phyloP scores from a whole-genome alignment of 2,888 invertebrate genomes.

The Napeogenes sylphis region DNA sequence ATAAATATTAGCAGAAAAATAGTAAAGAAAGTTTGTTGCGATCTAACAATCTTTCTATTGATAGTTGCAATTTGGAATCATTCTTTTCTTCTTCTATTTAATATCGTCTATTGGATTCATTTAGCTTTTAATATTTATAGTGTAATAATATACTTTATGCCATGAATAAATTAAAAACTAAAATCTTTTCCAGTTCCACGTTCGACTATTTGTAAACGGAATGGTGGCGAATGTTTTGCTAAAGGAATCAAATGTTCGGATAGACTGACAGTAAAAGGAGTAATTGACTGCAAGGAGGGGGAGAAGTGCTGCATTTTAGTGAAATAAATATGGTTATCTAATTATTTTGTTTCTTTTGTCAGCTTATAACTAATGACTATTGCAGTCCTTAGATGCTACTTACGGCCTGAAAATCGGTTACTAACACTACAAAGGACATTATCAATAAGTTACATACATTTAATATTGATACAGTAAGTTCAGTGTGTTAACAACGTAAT shows the following conservation, averaged over 20 bases:
- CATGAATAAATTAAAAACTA: no score
- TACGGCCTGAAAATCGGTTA: no score
- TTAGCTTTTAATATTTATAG: background rate
- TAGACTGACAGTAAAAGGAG: conserved; percentile 24
- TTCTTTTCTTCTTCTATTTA: conserved; percentile 8
- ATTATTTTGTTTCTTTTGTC: no score
- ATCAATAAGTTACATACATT: no score
- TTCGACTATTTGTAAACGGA: conserved; percentile 31
- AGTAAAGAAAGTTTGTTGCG: background rate
- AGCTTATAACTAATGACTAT: no score
- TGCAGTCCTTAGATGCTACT: no score
- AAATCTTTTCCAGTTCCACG: conserved; percentile 32
- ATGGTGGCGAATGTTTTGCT: conserved; percentile 35
- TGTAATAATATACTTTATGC: no score
- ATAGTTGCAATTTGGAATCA: conserved; percentile 27
- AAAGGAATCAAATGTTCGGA: conserved; percentile 29
- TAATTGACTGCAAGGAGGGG: conserved; percentile 33
- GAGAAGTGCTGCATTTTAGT: conserved; percentile 39
- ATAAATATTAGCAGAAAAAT: conserved; percentile 44
- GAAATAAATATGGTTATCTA: conserved; percentile 12
- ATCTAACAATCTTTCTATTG: background rate
- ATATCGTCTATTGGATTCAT: conserved; percentile 4
- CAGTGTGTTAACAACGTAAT: no score
- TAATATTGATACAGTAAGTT: no score
- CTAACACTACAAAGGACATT: no score